A percentile compares a stretch with the other conserved stretches of the same genome.
Evolutionary conservation across 1,140 invertebrate genomes (phyloP).

Genomic region (Drusus annulatus): DNA sequence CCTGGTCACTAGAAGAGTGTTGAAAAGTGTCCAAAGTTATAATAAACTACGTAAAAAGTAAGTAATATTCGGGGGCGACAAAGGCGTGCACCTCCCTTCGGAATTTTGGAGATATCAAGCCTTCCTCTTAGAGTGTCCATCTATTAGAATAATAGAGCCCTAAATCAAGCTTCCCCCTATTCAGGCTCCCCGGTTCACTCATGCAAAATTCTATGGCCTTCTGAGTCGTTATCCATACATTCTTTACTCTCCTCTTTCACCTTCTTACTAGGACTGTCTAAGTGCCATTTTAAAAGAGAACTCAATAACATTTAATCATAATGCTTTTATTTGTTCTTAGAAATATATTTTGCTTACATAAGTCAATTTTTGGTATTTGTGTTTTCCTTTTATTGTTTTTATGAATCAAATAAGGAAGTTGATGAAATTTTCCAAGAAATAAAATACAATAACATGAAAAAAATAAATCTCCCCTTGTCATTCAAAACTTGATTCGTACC

Average conservation of each 20-base stretch:
- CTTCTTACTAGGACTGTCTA: neutral
- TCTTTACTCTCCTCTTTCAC: constrained; percentile 3
- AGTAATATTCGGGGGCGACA: constrained; percentile 46
- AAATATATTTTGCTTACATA: too few relatives aligned
- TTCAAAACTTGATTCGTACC: too few relatives aligned
- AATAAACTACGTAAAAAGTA: constrained; percentile 55
- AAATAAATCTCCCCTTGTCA: too few relatives aligned
- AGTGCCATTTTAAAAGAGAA: constrained; percentile 16
- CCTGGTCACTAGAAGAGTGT: neutral
- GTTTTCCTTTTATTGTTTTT: too few relatives aligned
- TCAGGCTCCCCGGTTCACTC: constrained; percentile 47
- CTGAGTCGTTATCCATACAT: constrained; percentile 25
- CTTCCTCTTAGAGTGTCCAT: constrained; percentile 57
- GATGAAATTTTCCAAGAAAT: too few relatives aligned
- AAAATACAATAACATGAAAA: too few relatives aligned
- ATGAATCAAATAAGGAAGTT: too few relatives aligned
- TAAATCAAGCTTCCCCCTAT: constrained; percentile 56
- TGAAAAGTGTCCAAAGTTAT: constrained; percentile 35
- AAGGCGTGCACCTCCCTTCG: constrained; percentile 21
- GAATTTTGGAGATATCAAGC: constrained; percentile 42
- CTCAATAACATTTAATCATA: neutral
- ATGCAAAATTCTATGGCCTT: constrained; percentile 55
- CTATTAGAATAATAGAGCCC: constrained; percentile 59
- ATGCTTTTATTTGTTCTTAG: too few relatives aligned
- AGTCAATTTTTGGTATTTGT: too few relatives aligned